phyloP scores from a whole-genome alignment of 2,797 vertebrate genomes.

The Acestrorhynchus altus region DNA sequence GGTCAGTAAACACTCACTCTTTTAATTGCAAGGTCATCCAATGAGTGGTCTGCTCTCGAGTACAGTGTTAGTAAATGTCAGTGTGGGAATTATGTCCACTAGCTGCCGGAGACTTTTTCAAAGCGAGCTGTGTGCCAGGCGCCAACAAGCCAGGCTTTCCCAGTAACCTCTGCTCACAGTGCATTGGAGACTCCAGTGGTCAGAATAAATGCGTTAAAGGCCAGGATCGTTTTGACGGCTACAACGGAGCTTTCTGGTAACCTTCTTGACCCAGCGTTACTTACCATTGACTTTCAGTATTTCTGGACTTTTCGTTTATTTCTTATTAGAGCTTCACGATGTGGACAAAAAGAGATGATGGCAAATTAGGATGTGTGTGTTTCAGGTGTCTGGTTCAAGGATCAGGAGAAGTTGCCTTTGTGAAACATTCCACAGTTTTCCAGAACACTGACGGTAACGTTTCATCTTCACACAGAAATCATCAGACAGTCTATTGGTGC shows the following conservation, averaged over 20 bases:
- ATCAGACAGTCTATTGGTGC: no score
- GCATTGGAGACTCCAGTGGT: conserved; percentile 82
- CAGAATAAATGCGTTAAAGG: conserved; percentile 84
- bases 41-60: not conserved
- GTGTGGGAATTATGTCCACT: conserved; percentile 22
- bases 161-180: conserved; percentile 82
- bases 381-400: conserved; percentile 86
- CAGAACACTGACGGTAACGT: conserved; percentile 92
- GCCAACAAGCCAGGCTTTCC: conserved; percentile 81
- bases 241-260: conserved; percentile 94
- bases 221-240: conserved; percentile 87
- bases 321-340: not conserved
- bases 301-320: not conserved
- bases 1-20: conserved; percentile 66
- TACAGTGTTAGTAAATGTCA: not conserved
- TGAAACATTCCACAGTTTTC: conserved; percentile 91
- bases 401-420: conserved; percentile 90
- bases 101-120: conserved; percentile 90
- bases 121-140: conserved; percentile 88
- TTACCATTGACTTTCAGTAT: not conserved
- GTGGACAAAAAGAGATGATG: no score
- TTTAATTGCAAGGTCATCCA: conserved; percentile 3
- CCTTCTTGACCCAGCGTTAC: not conserved
- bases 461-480: no score
- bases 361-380: not conserved